Conservation (phyloP, 2,113 vertebrate species). For the Phrynosoma platyrhinos region DNA sequence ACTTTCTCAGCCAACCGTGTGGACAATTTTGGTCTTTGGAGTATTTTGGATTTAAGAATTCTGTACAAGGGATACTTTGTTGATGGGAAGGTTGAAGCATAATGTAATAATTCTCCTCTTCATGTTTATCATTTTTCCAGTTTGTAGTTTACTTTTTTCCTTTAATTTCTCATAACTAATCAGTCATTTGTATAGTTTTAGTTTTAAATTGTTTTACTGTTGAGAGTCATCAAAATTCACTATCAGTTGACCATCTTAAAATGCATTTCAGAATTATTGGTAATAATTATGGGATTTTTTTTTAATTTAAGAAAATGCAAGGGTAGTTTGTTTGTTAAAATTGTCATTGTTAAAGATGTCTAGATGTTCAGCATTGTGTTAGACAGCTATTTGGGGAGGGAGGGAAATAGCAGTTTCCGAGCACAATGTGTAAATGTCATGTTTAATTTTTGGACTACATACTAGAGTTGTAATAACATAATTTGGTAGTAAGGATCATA, state of each 20-base stretch:
- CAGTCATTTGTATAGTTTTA: background rate
- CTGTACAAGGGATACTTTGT: background rate
- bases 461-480: background rate
- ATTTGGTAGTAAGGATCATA: background rate
- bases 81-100: background rate
- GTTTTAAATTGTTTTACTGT: background rate
- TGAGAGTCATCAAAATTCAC: background rate
- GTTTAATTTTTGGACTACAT: background rate
- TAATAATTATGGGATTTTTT: slow-evolving; percentile 22
- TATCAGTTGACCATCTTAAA: background rate
- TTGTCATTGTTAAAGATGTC: slow-evolving; percentile 26
- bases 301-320: slow-evolving; percentile 41
- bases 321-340: slow-evolving; percentile 53
- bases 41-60: too few species aligned
- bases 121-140: background rate
- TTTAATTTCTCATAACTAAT: background rate
- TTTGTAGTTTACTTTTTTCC: background rate
- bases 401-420: background rate
- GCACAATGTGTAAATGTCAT: background rate
- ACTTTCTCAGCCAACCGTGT: too few species aligned
- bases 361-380: background rate
- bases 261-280: background rate
- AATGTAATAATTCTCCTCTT: background rate
- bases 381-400: background rate
- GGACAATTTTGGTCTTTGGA: too few species aligned